Conservation (phyloP, 2,113 vertebrate genomes). For the Brienomyrus longianalis region DNA sequence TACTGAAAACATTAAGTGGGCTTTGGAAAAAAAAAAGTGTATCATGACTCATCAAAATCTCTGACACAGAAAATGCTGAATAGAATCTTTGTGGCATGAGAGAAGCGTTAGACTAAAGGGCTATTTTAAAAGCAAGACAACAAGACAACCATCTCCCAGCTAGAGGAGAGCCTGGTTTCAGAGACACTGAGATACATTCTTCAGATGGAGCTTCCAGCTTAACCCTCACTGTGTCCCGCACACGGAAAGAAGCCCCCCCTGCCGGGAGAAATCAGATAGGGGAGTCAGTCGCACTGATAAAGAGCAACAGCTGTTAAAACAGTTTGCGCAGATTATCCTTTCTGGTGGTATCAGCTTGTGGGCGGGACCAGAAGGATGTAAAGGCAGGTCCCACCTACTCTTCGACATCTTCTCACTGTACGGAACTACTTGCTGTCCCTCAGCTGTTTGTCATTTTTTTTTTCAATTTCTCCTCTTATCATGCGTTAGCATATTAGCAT, state of each 20-base stretch:
- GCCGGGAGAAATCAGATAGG: constrained; percentile 64
- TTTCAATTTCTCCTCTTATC: too few relatives aligned
- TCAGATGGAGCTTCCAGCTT: constrained; percentile 54
- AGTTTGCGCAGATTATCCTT: constrained; percentile 44
- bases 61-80: neutral
- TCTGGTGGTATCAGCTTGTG: neutral
- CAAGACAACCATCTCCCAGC: neutral
- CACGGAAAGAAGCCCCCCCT: constrained; percentile 53
- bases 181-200: neutral
- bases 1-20: neutral
- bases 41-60: neutral
- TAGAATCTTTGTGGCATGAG: neutral
- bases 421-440: neutral
- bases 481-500: too few relatives aligned
- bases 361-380: neutral
- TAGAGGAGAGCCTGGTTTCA: neutral
- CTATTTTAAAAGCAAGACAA: neutral
- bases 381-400: neutral
- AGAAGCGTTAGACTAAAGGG: neutral
- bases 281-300: constrained; percentile 55
- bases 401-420: neutral
- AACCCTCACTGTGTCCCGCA: constrained; percentile 50
- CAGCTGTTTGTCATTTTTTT: neutral
- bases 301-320: constrained; percentile 83
- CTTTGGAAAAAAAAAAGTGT: neutral